Conservation (phyloP, 2,113 vertebrate genomes). For the Crotalus tigris region DNA sequence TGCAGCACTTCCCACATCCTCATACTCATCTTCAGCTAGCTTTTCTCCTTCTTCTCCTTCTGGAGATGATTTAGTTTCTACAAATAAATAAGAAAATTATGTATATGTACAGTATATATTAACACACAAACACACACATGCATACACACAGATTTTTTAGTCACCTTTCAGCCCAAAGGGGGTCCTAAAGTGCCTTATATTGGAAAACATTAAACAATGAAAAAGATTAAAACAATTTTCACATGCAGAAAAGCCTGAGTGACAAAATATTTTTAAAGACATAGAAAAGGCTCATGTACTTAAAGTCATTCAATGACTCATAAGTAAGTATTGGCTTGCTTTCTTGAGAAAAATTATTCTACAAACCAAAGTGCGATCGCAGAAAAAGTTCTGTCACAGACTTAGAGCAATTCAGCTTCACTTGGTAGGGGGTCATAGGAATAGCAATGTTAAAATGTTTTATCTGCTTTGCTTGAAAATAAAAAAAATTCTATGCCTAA, state of each 20-base stretch:
- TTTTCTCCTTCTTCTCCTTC: conserved; percentile 19
- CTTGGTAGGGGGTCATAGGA: not conserved
- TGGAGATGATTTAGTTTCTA: not conserved
- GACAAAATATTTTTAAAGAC: not conserved
- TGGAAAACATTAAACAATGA: not conserved
- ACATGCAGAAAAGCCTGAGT: not conserved
- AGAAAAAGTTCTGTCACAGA: not conserved
- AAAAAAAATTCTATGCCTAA: not conserved
- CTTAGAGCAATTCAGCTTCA: not conserved
- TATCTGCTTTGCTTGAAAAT: not conserved
- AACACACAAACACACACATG: not conserved
- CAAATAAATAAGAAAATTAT: conserved; percentile 7
- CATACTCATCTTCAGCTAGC: not conserved
- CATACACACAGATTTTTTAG: not conserved
- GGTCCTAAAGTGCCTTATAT: not conserved
- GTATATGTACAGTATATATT: not conserved
- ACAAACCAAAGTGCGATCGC: not conserved
- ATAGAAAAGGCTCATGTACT: not conserved
- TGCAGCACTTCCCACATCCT: conserved; percentile 5
- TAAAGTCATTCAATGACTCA: not conserved
- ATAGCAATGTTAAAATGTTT: not conserved
- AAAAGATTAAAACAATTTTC: not conserved
- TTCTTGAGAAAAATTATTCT: not conserved
- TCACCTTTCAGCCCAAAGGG: not conserved
- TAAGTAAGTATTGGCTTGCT: not conserved